Evolutionary conservation across 1,140 invertebrate genomes (phyloP).

Genomic region (Lasioglossum albipes): DNA sequence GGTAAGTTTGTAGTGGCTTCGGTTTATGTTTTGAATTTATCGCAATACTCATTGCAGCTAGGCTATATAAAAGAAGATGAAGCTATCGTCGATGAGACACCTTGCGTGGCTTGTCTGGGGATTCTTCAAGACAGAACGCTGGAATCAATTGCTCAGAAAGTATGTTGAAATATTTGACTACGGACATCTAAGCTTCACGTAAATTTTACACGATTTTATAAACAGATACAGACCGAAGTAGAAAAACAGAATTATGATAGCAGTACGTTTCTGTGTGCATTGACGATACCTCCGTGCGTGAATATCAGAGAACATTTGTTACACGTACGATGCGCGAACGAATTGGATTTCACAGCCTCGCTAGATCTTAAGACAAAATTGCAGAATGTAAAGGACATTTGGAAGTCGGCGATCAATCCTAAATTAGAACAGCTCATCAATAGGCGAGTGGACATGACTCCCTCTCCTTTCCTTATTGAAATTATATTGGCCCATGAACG

Average conservation of each 20-base stretch:
- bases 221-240: slow-evolving; percentile 74
- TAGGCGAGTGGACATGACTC: slow-evolving; percentile 76
- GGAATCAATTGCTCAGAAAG: slow-evolving; percentile 75
- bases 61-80: slow-evolving; percentile 58
- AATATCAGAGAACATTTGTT: slow-evolving; percentile 79
- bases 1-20: slow-evolving; percentile 60
- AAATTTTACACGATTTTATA: slow-evolving; percentile 46
- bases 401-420: slow-evolving; percentile 82
- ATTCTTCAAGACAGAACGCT: slow-evolving; percentile 81
- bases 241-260: slow-evolving; percentile 75
- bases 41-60: slow-evolving; percentile 61
- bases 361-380: slow-evolving; percentile 64
- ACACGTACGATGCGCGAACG: slow-evolving; percentile 71
- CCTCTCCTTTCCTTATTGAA: slow-evolving; percentile 81
- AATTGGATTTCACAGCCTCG: slow-evolving; percentile 60
- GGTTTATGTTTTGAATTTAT: background rate
- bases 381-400: slow-evolving; percentile 83
- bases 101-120: slow-evolving; percentile 83
- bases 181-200: background rate
- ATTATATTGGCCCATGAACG: slow-evolving; percentile 78
- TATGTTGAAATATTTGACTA: slow-evolving; percentile 66
- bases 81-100: slow-evolving; percentile 63
- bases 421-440: slow-evolving; percentile 75
- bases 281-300: slow-evolving; percentile 79
- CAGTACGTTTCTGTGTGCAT: slow-evolving; percentile 77